These are phyloP conservation scores for Xestia ashworthii DNA, from an alignment of 2,888 invertebrate genomes.

Conservation along the genomic window DNA sequence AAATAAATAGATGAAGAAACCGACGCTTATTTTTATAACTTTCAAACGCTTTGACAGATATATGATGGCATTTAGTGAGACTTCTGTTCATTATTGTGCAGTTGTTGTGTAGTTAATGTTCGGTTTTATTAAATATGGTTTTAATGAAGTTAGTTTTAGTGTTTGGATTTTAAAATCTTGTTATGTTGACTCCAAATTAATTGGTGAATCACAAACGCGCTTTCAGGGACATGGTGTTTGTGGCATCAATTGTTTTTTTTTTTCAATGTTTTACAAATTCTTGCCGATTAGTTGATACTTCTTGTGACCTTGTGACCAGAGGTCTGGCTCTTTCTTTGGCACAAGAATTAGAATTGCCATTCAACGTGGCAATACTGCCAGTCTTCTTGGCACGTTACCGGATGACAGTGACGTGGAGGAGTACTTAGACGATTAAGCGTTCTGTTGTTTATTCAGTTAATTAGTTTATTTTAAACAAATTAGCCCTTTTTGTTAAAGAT, in stretches of 20 bases:
- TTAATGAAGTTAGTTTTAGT: constrained; percentile 14
- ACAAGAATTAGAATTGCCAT: no score
- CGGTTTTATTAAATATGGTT: constrained; percentile 14
- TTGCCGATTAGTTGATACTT: no score
- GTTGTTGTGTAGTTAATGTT: constrained; percentile 26
- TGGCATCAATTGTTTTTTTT: neutral
- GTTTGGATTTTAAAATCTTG: constrained; percentile 2
- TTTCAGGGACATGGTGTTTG: neutral
- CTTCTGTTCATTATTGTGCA: constrained; percentile 34
- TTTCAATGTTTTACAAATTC: neutral
- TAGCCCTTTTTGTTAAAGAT: no score
- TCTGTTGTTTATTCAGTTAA: no score
- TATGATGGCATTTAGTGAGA: constrained; percentile 35
- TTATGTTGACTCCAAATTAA: neutral
- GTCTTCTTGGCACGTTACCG: no score
- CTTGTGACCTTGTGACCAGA: no score
- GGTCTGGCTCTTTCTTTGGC: no score
- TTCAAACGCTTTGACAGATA: constrained; percentile 61
- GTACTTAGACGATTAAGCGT: no score
- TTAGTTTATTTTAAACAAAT: no score
- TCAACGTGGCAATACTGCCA: no score
- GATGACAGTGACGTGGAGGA: no score
- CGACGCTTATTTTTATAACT: constrained; percentile 66
- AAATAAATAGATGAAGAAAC: constrained; percentile 76
- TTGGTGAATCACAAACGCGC: neutral